phyloP scores from a whole-genome alignment of 2,797 vertebrate species.

The Nannoperca australis region DNA sequence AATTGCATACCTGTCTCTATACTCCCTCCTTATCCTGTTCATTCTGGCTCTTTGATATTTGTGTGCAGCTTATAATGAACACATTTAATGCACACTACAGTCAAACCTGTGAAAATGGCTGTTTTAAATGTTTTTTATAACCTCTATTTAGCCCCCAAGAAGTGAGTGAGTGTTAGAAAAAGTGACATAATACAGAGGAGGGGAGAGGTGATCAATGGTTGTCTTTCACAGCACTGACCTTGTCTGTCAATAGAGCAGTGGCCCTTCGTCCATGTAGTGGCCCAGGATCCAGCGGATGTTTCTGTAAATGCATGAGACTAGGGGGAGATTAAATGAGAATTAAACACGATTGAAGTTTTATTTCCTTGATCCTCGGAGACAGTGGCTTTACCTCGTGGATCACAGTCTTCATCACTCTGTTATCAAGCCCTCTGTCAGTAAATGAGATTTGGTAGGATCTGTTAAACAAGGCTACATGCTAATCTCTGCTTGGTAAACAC shows the following conservation, averaged over 20 bases:
- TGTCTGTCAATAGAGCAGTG: slow-evolving; percentile 34
- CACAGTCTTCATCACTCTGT: slow-evolving; percentile 51
- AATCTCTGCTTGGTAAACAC: slow-evolving; percentile 76
- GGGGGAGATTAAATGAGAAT: slow-evolving; percentile 57
- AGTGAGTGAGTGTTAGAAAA: not conserved
- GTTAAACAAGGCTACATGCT: slow-evolving; percentile 73
- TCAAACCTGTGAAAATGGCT: not conserved
- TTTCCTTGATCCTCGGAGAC: slow-evolving; percentile 48
- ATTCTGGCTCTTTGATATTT: not conserved
- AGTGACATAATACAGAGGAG: slow-evolving; percentile 33
- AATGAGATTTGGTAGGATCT: slow-evolving; percentile 75
- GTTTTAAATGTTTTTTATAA: not conserved
- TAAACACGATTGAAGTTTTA: slow-evolving; percentile 45
- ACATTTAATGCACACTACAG: not conserved
- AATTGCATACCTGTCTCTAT: not conserved
- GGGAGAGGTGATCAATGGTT: slow-evolving; percentile 43
- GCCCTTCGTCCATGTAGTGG: slow-evolving; percentile 13
- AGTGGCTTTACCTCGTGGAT: slow-evolving; percentile 61
- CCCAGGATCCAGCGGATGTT: slow-evolving; percentile 4
- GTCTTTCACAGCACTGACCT: slow-evolving; percentile 43
- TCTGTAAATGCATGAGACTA: slow-evolving; percentile 36
- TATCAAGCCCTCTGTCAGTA: slow-evolving; percentile 72
- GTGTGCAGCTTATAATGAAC: not conserved
- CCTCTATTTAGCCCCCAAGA: not conserved
- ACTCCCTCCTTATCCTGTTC: not conserved